Evolutionary conservation across 92 coral and sea anemone genomes (phyloP).

Genomic region (Heliopora coerulea): DNA sequence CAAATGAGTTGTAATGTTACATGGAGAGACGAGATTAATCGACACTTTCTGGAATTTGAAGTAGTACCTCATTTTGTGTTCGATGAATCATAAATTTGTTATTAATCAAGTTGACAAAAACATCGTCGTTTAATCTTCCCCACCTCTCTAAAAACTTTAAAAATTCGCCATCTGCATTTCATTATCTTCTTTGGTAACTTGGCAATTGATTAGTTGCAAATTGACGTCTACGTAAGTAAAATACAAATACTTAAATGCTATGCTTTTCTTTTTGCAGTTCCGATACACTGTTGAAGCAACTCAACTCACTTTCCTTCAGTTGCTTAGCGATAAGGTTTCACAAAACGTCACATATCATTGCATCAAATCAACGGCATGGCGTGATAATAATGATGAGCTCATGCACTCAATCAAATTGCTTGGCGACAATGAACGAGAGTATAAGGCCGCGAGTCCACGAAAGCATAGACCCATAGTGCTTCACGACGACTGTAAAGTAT

Average conservation of each 20-base stretch:
- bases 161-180: background rate
- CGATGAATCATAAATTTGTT: background rate
- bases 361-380: constrained; percentile 37
- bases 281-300: constrained; percentile 23
- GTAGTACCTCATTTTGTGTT: too few relatives aligned
- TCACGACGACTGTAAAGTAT: constrained; percentile 30
- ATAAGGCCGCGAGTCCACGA: constrained; percentile 22
- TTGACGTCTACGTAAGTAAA: too few relatives aligned
- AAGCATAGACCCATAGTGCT: constrained; percentile 38
- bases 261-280: constrained; percentile 17
- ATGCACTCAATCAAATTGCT: constrained; percentile 33
- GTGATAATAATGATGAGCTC: constrained; percentile 19
- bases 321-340: constrained; percentile 26
- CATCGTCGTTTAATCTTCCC: too few relatives aligned
- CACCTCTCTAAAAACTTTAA: too few relatives aligned
- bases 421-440: constrained; percentile 40
- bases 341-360: constrained; percentile 32
- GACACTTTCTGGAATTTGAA: too few relatives aligned
- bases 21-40: too few relatives aligned
- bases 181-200: too few relatives aligned
- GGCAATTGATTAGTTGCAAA: too few relatives aligned
- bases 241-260: background rate
- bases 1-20: too few relatives aligned
- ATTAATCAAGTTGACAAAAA: too few relatives aligned
- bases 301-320: constrained; percentile 38